Evolutionary conservation across 1,140 invertebrate species (phyloP).

Genomic region (Trialeurodes vaporariorum): DNA sequence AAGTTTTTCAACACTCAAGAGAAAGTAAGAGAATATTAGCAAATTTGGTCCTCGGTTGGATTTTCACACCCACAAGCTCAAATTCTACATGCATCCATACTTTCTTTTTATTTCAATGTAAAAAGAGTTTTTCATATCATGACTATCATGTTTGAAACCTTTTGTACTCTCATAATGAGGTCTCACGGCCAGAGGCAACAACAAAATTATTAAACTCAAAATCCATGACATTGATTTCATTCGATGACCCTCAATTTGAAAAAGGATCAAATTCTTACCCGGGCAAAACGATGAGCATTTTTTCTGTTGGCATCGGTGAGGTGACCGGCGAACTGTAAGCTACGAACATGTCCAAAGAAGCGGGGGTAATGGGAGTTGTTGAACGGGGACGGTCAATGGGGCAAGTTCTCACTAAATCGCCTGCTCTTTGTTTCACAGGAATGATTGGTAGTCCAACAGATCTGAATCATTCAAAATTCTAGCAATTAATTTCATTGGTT

Average conservation of each 20-base stretch:
- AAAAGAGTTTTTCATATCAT: not conserved
- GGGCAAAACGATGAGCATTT: constrained; percentile 55
- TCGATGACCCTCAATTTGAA: constrained; percentile 9
- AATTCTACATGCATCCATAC: too few relatives aligned
- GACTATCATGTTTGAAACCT: not conserved
- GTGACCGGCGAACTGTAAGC: constrained; percentile 19
- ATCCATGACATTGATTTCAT: constrained; percentile 7
- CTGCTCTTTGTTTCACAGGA: constrained; percentile 60
- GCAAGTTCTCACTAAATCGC: constrained; percentile 56
- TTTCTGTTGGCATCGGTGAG: constrained; percentile 37
- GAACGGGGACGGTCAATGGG: constrained; percentile 75
- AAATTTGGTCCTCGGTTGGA: too few relatives aligned
- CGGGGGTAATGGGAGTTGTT: constrained; percentile 67
- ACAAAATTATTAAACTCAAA: not conserved
- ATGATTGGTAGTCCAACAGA: constrained; percentile 66
- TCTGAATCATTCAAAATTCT: constrained; percentile 29
- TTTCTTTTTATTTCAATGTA: too few relatives aligned
- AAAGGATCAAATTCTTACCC: constrained; percentile 39
- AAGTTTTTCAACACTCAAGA: too few relatives aligned
- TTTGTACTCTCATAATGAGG: not conserved
- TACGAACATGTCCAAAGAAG: constrained; percentile 55
- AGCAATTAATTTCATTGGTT: too few relatives aligned
- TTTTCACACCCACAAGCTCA: too few relatives aligned
- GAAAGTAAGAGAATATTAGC: too few relatives aligned
- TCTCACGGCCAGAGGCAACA: not conserved